Percentiles rank a stretch among this genome's conserved stretches.
Conservation (phyloP, 2,113 vertebrate genomes). For the Myiozetetes cayanensis region DNA sequence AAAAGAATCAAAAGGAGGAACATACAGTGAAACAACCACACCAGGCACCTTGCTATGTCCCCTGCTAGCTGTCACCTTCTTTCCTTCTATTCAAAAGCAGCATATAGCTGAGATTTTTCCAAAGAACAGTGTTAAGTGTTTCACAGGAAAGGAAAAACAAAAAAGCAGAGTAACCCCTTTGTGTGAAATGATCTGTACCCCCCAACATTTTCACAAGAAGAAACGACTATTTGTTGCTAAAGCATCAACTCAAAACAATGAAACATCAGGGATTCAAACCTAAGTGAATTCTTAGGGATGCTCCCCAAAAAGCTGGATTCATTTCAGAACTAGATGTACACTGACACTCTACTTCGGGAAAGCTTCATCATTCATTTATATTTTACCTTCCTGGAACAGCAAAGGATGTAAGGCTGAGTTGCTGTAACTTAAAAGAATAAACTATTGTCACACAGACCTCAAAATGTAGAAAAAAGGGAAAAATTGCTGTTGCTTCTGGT, state of each 20-base stretch:
- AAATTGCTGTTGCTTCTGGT: not conserved
- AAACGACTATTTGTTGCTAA: slow-evolving; percentile 13
- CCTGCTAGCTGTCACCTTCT: not conserved
- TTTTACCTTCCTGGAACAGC: slow-evolving; percentile 16
- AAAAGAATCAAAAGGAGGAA: slow-evolving; percentile 1
- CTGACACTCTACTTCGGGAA: slow-evolving; percentile 21
- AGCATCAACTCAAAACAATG: not conserved
- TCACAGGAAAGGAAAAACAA: slow-evolving; percentile 2
- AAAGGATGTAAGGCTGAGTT: not conserved
- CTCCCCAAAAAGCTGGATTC: not conserved
- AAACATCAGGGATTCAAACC: not conserved
- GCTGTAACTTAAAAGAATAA: slow-evolving; percentile 19
- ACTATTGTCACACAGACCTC: not conserved
- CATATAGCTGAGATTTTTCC: not conserved
- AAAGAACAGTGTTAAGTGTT: not conserved
- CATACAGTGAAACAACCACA: not conserved
- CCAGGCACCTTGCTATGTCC: not conserved
- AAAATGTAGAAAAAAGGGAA: not conserved
- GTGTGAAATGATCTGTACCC: not conserved
- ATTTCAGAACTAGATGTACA: not conserved
- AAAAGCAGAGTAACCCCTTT: not conserved
- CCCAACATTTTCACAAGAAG: not conserved
- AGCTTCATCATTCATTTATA: slow-evolving; percentile 26
- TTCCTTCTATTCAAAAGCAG: slow-evolving; percentile 28
- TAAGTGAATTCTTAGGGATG: not conserved